Base-by-base conservation (phyloP, 2,797 vertebrate genomes). In the Hirundo rustica region DNA sequence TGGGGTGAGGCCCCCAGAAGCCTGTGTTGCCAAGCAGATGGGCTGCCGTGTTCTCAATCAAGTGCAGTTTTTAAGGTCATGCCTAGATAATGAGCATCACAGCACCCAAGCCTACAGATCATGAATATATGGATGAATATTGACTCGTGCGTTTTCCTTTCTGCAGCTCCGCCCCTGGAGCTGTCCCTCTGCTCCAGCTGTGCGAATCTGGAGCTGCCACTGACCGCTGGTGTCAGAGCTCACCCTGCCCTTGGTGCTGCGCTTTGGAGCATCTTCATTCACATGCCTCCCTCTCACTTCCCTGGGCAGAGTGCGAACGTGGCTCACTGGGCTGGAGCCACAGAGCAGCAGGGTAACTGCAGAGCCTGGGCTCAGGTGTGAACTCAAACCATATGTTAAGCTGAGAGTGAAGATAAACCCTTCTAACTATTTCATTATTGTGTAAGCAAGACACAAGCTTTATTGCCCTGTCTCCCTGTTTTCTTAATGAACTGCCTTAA, bases 81-180 rank as follows among this genome's bases (percentile, higher is more conserved):
- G 95, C 93, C 91, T 96, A 60, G 92, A 85, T 97, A 96, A 95
- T 89, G 93, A 97, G 86, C 93, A 80, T 94, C 93, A 83, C 90
- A 54, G 93, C 91, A 83, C 91, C 92, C 71, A 30, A 85, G 65
- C 81, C 84, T 89, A 80, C 67, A 74, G 53, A 95, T 92, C 94
- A 95, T 94, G 94, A 95, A 95, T 95, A 94, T 95, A 96, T 95
- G 93, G 91, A 96, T 96, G 93, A 94, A 92, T 95, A 94, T 87
- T 77, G 94, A 93, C 92, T 94, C 75, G 4, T 8, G 22, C 19
- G 3, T 64, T 93, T 73, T 76, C 84, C 57, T 44, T 27, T 13
- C 86, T 51, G 75, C 81, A 61, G 64, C 77, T 76, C 88, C 0
- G 0, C 36, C 73, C 53, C 16, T 68, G n/a, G 51, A 89, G 62